Conservation (phyloP, 2,113 vertebrate species). For the Sturnus vulgaris region DNA sequence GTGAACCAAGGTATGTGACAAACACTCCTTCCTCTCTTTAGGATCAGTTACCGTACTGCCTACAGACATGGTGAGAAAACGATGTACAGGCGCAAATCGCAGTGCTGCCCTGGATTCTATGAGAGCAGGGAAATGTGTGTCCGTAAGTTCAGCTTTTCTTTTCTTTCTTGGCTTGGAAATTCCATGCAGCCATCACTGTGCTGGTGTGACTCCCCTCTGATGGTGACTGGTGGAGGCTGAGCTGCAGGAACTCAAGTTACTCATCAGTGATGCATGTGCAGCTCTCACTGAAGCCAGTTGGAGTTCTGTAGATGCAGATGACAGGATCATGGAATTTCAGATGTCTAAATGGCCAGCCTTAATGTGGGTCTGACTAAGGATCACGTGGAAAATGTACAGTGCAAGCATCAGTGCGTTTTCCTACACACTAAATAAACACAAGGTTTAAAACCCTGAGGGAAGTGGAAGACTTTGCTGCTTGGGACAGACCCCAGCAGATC, state of each 20-base stretch:
- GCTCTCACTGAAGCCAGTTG: background rate
- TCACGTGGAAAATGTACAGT: background rate
- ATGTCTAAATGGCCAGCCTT: background rate
- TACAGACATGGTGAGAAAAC: constrained; percentile 94
- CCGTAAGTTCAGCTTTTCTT: constrained; percentile 80
- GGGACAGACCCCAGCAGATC: background rate
- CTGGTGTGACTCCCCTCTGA: background rate
- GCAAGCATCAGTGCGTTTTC: background rate
- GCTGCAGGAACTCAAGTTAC: background rate
- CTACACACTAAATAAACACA: background rate
- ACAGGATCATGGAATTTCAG: background rate
- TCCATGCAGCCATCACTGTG: background rate
- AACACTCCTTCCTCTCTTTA: constrained; percentile 35
- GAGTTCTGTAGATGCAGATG: background rate
- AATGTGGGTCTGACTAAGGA: background rate
- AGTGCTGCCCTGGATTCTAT: constrained; percentile 95
- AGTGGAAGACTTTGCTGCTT: background rate
- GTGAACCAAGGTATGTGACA: background rate
- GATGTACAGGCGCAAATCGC: constrained; percentile 94
- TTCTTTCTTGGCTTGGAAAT: background rate
- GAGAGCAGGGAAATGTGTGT: constrained; percentile 89
- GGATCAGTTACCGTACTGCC: constrained; percentile 91
- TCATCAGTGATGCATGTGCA: background rate
- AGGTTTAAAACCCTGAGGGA: background rate
- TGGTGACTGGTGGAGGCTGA: background rate